Conservation (phyloP, 1,140 invertebrate genomes). For the Linepithema humile region DNA sequence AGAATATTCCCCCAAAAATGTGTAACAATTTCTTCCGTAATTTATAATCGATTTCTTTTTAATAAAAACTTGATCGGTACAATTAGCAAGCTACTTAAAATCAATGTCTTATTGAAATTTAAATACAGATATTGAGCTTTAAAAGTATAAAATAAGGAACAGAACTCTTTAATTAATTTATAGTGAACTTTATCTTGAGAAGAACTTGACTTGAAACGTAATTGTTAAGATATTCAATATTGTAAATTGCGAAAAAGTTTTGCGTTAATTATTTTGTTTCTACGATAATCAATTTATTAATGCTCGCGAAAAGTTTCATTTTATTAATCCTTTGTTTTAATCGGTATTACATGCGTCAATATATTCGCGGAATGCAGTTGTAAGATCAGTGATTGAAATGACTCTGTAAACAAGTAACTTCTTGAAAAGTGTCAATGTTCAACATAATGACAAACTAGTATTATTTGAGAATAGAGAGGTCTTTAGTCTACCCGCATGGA, state of each 20-base stretch:
- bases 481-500: constrained; percentile 38
- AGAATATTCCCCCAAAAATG: not conserved
- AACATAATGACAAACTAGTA: not conserved
- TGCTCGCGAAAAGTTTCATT: too few species aligned
- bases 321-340: too few species aligned
- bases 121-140: not conserved
- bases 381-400: not conserved
- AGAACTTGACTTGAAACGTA: not conserved
- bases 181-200: not conserved
- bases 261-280: not conserved
- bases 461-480: constrained; percentile 14
- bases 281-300: too few species aligned
- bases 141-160: constrained; percentile 5
- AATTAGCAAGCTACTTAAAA: not conserved
- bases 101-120: not conserved
- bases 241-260: not conserved
- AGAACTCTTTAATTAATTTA: not conserved
- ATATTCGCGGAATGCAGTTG: not conserved
- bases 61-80: not conserved
- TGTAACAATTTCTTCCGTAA: not conserved
- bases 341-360: too few species aligned
- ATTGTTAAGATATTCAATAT: constrained; percentile 22
- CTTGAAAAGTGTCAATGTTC: not conserved
- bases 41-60: not conserved
- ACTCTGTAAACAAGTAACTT: not conserved